These are phyloP conservation scores for Harpegnathos saltator DNA, from an alignment of 1,140 invertebrate genomes.

Conservation along the genomic window DNA sequence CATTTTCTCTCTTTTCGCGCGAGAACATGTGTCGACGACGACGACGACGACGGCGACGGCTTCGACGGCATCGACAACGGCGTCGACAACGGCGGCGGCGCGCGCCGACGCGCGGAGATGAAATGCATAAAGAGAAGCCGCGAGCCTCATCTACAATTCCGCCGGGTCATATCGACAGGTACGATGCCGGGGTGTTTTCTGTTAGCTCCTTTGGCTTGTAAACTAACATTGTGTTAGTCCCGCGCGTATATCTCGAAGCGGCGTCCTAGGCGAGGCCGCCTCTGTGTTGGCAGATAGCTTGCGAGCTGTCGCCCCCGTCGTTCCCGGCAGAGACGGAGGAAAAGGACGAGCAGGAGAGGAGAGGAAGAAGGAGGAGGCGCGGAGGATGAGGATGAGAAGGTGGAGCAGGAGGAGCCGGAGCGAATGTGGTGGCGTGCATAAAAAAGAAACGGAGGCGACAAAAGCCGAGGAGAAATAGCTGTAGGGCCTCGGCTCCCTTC, in stretches of 20 bases:
- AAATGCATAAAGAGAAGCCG: conserved; percentile 66
- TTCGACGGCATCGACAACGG: too few species aligned
- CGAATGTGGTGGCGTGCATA: conserved; percentile 28
- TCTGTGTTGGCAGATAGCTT: neutral
- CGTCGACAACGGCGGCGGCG: neutral
- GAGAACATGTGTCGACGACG: neutral
- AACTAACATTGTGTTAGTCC: conserved; percentile 64
- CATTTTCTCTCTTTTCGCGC: conserved; percentile 23
- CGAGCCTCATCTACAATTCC: conserved; percentile 65
- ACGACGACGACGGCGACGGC: too few species aligned
- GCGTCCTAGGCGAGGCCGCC: neutral
- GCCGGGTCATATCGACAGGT: conserved; percentile 70
- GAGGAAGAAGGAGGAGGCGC: too few species aligned
- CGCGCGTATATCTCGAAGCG: conserved; percentile 22
- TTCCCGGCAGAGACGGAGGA: too few species aligned
- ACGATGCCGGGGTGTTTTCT: conserved; percentile 65
- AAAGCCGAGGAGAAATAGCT: conserved; percentile 66
- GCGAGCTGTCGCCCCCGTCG: neutral
- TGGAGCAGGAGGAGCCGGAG: neutral
- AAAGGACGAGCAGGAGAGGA: neutral
- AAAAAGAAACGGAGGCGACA: conserved; percentile 66
- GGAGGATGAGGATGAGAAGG: too few species aligned
- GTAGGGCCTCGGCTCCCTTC: conserved; percentile 25
- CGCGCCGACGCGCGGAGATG: conserved; percentile 54
- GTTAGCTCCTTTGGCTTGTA: conserved; percentile 65